phyloP scores from a whole-genome alignment of 2,113 vertebrate genomes.

The Callaeas wilsoni region DNA sequence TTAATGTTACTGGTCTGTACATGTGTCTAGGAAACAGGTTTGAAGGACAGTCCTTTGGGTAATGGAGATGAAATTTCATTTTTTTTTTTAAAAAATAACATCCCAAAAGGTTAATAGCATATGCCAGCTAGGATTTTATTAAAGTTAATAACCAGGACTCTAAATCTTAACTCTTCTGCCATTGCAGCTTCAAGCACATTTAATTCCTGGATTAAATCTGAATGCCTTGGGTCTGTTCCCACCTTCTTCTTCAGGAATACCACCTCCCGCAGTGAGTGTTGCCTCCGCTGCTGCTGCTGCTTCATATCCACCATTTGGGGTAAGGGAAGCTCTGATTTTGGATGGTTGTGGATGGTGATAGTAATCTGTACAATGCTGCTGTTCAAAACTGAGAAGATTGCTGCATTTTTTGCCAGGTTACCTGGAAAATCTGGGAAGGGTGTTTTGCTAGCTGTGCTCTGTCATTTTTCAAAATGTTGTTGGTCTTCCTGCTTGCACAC shows the following conservation, averaged over 20 bases:
- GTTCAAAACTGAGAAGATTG: background rate
- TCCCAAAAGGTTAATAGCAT: background rate
- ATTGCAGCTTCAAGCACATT: conserved; percentile 95
- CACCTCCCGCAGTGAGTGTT: conserved; percentile 83
- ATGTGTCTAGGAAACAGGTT: background rate
- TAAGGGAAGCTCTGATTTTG: conserved; percentile 68
- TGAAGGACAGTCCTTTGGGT: background rate
- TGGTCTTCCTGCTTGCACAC: background rate
- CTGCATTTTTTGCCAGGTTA: background rate
- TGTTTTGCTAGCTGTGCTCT: background rate
- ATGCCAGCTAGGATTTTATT: background rate
- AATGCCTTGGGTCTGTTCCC: conserved; percentile 97
- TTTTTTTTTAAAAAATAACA: background rate
- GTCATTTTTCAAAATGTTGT: background rate
- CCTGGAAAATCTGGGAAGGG: background rate
- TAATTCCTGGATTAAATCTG: conserved; percentile 97
- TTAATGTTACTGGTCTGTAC: background rate
- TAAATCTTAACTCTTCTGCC: conserved; percentile 43
- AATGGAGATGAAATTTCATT: background rate
- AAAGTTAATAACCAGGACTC: background rate
- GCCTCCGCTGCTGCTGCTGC: conserved; percentile 82
- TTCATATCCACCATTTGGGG: conserved; percentile 89
- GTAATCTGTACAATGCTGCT: background rate
- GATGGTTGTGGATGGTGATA: background rate
- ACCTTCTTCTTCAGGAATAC: conserved; percentile 85